phyloP scores from a whole-genome alignment of 1,140 invertebrate species.

The Pachypsylla venusta region DNA sequence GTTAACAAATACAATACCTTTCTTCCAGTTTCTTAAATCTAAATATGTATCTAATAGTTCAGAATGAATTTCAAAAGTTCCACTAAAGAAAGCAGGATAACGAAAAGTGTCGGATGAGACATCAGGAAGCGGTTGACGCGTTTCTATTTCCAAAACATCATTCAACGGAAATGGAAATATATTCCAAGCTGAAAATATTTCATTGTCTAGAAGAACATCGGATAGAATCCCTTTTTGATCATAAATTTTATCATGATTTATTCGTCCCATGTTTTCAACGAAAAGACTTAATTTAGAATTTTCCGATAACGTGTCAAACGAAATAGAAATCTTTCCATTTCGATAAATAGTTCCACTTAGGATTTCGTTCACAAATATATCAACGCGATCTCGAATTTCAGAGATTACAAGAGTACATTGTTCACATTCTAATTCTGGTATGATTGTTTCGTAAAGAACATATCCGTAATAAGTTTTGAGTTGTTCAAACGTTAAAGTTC shows the following conservation, averaged over 20 bases:
- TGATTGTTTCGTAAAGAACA: conserved; percentile 49
- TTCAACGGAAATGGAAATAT: conserved; percentile 15
- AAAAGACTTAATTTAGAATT: conserved; percentile 49
- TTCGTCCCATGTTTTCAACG: conserved; percentile 67
- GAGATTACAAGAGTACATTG: conserved; percentile 29
- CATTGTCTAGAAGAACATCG: neutral
- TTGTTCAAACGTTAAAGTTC: conserved; percentile 41
- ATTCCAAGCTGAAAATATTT: conserved; percentile 11
- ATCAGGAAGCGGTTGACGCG: neutral
- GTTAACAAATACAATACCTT: neutral
- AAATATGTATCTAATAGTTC: neutral
- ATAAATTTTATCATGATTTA: conserved; percentile 51
- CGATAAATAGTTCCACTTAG: too few species aligned
- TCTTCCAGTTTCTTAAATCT: neutral
- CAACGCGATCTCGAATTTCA: conserved; percentile 42
- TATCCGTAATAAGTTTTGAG: conserved; percentile 44
- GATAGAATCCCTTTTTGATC: conserved; percentile 37
- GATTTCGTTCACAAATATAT: conserved; percentile 56
- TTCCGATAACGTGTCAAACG: too few species aligned
- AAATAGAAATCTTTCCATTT: too few species aligned
- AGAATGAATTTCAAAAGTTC: neutral
- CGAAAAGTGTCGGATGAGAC: neutral
- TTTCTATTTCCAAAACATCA: conserved; percentile 11
- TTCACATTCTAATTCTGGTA: conserved; percentile 30
- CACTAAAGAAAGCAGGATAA: neutral